Conservation (phyloP, 2,888 invertebrate genomes). For the Limnephilus rhombicus region DNA sequence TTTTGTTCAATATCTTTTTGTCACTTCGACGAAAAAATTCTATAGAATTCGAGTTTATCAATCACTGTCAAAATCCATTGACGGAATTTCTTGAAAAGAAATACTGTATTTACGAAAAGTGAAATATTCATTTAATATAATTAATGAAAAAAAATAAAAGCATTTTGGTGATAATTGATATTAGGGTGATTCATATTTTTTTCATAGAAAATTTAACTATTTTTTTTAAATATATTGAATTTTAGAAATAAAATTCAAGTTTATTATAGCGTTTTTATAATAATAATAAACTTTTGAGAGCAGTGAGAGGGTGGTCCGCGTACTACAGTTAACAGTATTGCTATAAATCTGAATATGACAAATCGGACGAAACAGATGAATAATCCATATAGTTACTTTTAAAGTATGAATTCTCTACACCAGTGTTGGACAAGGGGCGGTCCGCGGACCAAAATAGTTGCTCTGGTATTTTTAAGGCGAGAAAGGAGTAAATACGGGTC, state of each 20-base stretch:
- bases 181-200: neutral
- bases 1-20: slow-evolving; percentile 35
- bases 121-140: neutral
- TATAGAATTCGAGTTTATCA: slow-evolving; percentile 29
- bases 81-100: slow-evolving; percentile 22
- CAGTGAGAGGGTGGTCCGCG: neutral
- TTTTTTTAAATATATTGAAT: no score
- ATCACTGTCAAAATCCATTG: slow-evolving; percentile 39
- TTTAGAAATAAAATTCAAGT: no score
- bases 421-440: neutral
- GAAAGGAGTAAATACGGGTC: no score
- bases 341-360: neutral
- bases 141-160: neutral
- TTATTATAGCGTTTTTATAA: no score
- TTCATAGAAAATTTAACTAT: no score
- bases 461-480: no score
- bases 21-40: slow-evolving; percentile 30
- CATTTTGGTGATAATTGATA: neutral
- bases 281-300: no score
- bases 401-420: neutral
- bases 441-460: no score
- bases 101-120: neutral
- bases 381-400: neutral
- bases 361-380: neutral
- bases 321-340: neutral